These are phyloP conservation scores for Leucophenga maculata DNA, from an alignment of 2,888 invertebrate species.

Conservation along the genomic window DNA sequence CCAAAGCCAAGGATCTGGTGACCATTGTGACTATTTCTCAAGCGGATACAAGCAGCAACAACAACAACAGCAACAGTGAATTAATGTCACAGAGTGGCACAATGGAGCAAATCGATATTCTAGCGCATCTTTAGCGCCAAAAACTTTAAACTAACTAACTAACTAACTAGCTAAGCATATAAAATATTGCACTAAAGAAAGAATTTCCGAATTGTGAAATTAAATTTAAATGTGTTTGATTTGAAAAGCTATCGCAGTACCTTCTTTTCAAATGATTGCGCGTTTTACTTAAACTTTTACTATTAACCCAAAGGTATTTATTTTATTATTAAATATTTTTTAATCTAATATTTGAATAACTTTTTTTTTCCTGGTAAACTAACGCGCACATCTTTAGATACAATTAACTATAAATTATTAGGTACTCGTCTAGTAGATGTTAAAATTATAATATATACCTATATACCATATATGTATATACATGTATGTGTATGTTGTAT, in stretches of 20 bases:
- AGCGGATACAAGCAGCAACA: conserved; percentile 33
- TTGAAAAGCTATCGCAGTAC: conserved; percentile 43
- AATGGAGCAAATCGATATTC: conserved; percentile 70
- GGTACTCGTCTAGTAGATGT: conserved; percentile 16
- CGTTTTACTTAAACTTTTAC: conserved; percentile 20
- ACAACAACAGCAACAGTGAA: conserved; percentile 26
- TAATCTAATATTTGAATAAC: not conserved
- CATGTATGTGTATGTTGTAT: conserved; percentile 26
- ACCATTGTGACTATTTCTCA: conserved; percentile 72
- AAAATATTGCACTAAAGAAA: conserved; percentile 6
- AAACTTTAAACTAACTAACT: not conserved
- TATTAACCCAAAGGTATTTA: conserved; percentile 69
- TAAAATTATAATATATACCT: conserved; percentile 1
- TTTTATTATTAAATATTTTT: conserved; percentile 36
- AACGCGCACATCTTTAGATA: not conserved
- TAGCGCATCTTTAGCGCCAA: conserved; percentile 70
- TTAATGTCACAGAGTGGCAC: conserved; percentile 44
- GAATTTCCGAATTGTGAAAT: no score
- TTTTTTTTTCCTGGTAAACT: conserved; percentile 1
- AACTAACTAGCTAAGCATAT: conserved; percentile 27
- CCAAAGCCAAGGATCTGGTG: conserved; percentile 68
- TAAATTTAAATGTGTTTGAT: not conserved
- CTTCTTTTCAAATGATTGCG: conserved; percentile 14
- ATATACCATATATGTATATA: not conserved
- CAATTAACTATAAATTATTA: not conserved